Conservation (phyloP, 2,113 vertebrate species). For the Potamarius usumacintae region DNA sequence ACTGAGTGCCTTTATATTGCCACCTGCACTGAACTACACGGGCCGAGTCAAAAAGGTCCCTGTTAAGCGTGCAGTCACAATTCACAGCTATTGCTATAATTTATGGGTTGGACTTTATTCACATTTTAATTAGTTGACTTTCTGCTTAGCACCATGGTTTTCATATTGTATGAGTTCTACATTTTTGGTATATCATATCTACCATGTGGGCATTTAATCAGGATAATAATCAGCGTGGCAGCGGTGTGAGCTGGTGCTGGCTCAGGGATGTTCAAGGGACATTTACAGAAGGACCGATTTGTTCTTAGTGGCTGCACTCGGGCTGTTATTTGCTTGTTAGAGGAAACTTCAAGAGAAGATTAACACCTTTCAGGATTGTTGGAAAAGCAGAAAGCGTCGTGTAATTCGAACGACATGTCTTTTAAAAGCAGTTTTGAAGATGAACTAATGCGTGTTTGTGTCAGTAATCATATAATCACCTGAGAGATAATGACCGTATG, state of each 20-base stretch:
- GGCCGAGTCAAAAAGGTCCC: not conserved
- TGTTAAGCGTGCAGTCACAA: not conserved
- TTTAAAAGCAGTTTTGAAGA: constrained; percentile 6
- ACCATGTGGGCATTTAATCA: not conserved
- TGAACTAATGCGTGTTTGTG: not conserved
- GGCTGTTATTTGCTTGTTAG: constrained; percentile 21
- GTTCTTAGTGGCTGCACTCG: constrained; percentile 3
- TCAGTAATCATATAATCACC: not conserved
- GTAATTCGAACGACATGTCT: constrained; percentile 21
- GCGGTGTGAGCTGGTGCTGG: not conserved
- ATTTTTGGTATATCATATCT: not conserved
- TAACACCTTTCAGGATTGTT: constrained; percentile 9
- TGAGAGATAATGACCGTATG: not conserved
- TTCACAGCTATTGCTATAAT: not conserved
- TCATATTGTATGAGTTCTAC: not conserved
- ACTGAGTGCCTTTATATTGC: constrained; percentile 6
- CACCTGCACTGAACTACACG: not conserved
- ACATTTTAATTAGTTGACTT: not conserved
- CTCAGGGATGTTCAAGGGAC: constrained; percentile 3
- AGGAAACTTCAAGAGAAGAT: constrained; percentile 14
- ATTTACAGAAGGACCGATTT: constrained; percentile 24
- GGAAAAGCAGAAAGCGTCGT: not conserved
- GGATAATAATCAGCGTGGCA: not conserved
- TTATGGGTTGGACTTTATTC: not conserved
- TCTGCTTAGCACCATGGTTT: not conserved